Evolutionary conservation across 2,888 invertebrate species (phyloP).

Genomic region (Fissipunctia ypsillon): DNA sequence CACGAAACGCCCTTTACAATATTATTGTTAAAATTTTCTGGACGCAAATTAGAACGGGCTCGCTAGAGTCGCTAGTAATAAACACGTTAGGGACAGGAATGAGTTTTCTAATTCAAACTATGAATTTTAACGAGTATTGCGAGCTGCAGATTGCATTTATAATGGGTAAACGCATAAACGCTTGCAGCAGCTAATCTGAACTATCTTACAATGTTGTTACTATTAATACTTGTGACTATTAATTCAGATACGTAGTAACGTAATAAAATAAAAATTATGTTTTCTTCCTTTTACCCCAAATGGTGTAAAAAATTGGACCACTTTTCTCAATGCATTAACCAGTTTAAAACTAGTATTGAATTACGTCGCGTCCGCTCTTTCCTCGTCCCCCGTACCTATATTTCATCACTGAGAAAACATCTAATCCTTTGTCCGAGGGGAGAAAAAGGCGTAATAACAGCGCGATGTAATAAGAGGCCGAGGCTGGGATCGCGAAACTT

Average conservation of each 20-base stretch:
- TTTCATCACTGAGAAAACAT: constrained; percentile 43
- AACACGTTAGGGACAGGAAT: constrained; percentile 39
- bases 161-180: constrained; percentile 28
- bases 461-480: constrained; percentile 50
- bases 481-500: constrained; percentile 40
- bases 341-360: constrained; percentile 1
- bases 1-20: constrained; percentile 9
- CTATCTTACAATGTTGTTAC: constrained; percentile 2
- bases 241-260: background rate
- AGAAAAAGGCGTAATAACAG: constrained; percentile 55
- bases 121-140: constrained; percentile 56
- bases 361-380: background rate
- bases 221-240: constrained; percentile 9
- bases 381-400: constrained; percentile 14
- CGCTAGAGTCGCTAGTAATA: constrained; percentile 13
- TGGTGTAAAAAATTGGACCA: background rate
- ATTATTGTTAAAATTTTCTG: constrained; percentile 36
- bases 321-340: too few relatives aligned
- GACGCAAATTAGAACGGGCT: constrained; percentile 3
- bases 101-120: constrained; percentile 57
- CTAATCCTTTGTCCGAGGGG: constrained; percentile 51
- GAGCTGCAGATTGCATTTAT: constrained; percentile 47
- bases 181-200: constrained; percentile 21
- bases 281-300: background rate
- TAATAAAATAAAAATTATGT: background rate